A percentile compares a stretch with the other conserved stretches of the same genome.
Conservation (phyloP, 2,888 invertebrate genomes). For the Drosophila flavopinicola region DNA sequence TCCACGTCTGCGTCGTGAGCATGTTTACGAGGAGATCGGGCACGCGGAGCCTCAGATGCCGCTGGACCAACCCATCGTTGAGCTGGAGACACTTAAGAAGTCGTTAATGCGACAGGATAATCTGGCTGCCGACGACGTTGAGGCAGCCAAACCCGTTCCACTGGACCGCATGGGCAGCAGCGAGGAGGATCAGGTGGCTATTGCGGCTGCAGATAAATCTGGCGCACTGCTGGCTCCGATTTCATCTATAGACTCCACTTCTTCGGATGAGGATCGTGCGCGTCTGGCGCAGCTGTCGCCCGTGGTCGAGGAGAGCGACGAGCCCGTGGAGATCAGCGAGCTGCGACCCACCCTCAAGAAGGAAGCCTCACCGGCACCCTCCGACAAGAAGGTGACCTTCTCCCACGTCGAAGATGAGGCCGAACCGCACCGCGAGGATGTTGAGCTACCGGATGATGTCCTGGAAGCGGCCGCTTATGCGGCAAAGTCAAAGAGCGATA, state of each 20-base stretch:
- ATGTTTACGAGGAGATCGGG: constrained; percentile 88
- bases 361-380: constrained; percentile 84
- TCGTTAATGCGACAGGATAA: constrained; percentile 83
- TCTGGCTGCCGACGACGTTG: constrained; percentile 85
- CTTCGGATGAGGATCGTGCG: constrained; percentile 84
- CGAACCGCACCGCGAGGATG: constrained; percentile 83
- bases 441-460: constrained; percentile 82
- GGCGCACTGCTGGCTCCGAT: constrained; percentile 80
- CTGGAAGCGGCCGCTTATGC: constrained; percentile 77
- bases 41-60: constrained; percentile 39
- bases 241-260: constrained; percentile 84
- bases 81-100: constrained; percentile 79
- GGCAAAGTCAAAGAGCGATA: constrained; percentile 84
- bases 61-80: constrained; percentile 73
- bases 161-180: constrained; percentile 84
- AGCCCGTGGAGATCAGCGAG: constrained; percentile 42
- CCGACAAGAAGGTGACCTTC: constrained; percentile 85
- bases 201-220: constrained; percentile 42
- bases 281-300: constrained; percentile 76
- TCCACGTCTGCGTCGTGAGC: constrained; percentile 86
- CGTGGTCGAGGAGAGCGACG: constrained; percentile 82
- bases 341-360: constrained; percentile 81
- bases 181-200: constrained; percentile 79
- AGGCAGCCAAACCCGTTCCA: constrained; percentile 82
- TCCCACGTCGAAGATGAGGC: constrained; percentile 84